Conservation (phyloP, 2,113 vertebrate species). For the Zapornia atra region DNA sequence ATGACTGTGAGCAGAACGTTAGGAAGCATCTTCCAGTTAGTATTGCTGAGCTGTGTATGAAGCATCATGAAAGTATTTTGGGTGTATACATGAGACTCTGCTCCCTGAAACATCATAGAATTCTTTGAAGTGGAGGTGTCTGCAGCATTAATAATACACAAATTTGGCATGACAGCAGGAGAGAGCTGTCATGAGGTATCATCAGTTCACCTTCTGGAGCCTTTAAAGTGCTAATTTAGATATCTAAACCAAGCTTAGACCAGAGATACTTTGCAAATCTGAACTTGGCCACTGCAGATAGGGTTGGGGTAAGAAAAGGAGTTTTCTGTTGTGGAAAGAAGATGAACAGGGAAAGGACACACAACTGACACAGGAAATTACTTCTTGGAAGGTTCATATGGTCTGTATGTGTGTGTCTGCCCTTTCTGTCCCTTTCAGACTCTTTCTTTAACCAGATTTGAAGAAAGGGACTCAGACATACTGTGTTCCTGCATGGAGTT, state of each 20-base stretch:
- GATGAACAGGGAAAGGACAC: not conserved
- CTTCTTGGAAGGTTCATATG: not conserved
- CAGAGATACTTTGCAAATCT: not conserved
- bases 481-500: not conserved
- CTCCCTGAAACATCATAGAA: not conserved
- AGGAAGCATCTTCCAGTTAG: not conserved
- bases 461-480: not conserved
- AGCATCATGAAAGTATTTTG: constrained; percentile 11
- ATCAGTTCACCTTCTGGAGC: not conserved
- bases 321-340: not conserved
- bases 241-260: not conserved
- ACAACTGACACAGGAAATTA: not conserved
- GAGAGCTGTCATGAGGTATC: not conserved
- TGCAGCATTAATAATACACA: constrained; percentile 24
- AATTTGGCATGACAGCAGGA: not conserved
- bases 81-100: constrained; percentile 2
- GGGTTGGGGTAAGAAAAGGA: not conserved
- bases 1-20: not conserved
- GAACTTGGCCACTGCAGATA: not conserved
- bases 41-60: not conserved
- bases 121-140: constrained; percentile 50
- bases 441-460: not conserved
- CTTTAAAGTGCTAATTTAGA: constrained; percentile 39
- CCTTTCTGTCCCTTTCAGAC: not conserved
- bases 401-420: not conserved